phyloP scores from a whole-genome alignment of 2,113 vertebrate genomes.

The Malurus elegans region DNA sequence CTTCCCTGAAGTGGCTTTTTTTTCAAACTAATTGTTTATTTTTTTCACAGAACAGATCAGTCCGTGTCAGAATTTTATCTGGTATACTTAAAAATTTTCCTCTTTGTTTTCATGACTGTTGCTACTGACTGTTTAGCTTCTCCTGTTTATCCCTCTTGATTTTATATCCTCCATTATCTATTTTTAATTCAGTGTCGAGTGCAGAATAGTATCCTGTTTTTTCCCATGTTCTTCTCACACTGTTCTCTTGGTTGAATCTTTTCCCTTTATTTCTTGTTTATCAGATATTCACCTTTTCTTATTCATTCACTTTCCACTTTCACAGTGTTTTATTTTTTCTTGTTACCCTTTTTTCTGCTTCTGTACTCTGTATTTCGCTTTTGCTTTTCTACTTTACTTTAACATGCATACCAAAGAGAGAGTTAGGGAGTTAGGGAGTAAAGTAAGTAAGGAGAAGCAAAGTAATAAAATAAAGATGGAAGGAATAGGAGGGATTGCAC shows the following conservation, averaged over 20 bases:
- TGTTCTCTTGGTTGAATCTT: background rate
- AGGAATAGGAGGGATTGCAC: background rate
- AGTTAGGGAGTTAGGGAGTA: background rate
- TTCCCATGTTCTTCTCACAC: background rate
- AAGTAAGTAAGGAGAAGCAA: background rate
- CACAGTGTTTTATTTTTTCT: background rate
- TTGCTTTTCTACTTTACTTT: background rate
- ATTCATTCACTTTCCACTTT: background rate
- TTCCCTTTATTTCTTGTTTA: background rate
- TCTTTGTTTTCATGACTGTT: background rate
- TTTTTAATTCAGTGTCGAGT: background rate
- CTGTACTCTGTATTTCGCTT: background rate
- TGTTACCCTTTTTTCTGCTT: background rate
- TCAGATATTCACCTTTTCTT: background rate
- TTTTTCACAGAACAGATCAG: background rate
- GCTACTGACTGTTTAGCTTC: background rate
- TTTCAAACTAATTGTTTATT: background rate
- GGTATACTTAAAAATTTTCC: background rate
- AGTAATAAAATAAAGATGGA: background rate
- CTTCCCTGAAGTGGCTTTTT: background rate
- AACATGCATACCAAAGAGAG: background rate
- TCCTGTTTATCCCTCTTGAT: background rate
- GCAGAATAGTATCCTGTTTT: background rate
- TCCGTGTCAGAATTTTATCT: background rate
- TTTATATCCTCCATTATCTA: background rate